These are phyloP conservation scores for Allacma fusca DNA, from an alignment of 2,888 invertebrate genomes.

Conservation along the genomic window DNA sequence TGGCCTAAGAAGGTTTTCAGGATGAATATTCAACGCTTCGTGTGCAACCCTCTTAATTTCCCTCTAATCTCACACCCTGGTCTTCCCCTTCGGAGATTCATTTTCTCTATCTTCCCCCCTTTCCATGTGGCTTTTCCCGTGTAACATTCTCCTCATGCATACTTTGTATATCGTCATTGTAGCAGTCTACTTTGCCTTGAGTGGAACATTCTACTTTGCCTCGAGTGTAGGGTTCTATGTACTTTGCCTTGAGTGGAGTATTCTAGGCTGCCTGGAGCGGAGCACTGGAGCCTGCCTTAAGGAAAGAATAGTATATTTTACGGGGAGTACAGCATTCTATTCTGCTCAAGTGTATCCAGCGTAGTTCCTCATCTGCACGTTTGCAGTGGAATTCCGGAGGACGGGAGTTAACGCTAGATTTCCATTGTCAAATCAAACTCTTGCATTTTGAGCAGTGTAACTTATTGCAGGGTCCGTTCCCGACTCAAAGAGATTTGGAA, in stretches of 20 bases:
- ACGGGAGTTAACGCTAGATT: background rate
- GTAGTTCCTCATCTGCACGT: background rate
- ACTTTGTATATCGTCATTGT: too few species aligned
- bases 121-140: background rate
- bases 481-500: background rate
- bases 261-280: too few species aligned
- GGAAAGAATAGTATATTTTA: too few species aligned
- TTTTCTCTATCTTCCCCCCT: slow-evolving; percentile 8
- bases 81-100: slow-evolving; percentile 12
- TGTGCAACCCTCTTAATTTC: slow-evolving; percentile 43
- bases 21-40: slow-evolving; percentile 42
- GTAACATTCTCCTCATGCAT: too few species aligned
- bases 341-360: background rate
- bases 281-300: too few species aligned
- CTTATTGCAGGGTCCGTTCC: background rate
- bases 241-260: too few species aligned
- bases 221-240: too few species aligned
- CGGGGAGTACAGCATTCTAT: too few species aligned
- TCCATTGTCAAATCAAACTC: slow-evolving; percentile 16
- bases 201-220: too few species aligned
- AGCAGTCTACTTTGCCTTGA: too few species aligned
- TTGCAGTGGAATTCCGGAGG: background rate
- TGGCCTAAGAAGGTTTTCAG: background rate
- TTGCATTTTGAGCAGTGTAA: slow-evolving; percentile 12
- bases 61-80: slow-evolving; percentile 41